Conservation (phyloP, 2,113 vertebrate genomes). For the Neodontobutis hainanensis region DNA sequence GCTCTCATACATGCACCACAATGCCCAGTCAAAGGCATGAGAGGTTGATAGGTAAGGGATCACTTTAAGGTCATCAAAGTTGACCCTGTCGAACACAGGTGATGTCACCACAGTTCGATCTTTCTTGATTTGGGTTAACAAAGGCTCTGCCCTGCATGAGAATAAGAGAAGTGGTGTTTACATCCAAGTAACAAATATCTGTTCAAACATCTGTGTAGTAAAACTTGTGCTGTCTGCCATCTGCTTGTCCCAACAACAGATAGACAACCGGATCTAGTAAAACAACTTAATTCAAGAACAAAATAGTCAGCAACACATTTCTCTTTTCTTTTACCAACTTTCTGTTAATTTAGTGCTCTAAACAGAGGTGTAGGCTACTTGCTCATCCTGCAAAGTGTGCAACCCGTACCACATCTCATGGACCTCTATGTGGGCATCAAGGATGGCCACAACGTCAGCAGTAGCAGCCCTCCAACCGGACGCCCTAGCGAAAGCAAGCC, state of each 20-base stretch:
- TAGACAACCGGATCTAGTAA: no score
- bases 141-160: slow-evolving; percentile 69
- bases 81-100: slow-evolving; percentile 75
- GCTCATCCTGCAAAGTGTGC: no score
- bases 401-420: slow-evolving; percentile 69
- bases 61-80: slow-evolving; percentile 65
- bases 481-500: slow-evolving; percentile 68
- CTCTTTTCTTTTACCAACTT: no score
- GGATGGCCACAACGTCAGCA: slow-evolving; percentile 80
- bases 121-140: slow-evolving; percentile 72
- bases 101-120: slow-evolving; percentile 70
- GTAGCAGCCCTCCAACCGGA: slow-evolving; percentile 74
- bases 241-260: neutral
- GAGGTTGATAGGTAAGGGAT: slow-evolving; percentile 14
- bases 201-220: neutral
- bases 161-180: neutral
- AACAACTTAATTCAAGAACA: neutral
- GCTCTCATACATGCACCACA: slow-evolving; percentile 76
- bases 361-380: no score
- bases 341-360: no score
- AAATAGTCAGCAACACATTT: no score
- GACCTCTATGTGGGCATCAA: slow-evolving; percentile 83
- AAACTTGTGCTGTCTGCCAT: neutral
- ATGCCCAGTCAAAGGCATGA: slow-evolving; percentile 74
- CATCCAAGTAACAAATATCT: no score